phyloP scores from a whole-genome alignment of 2,888 invertebrate species.

The Cactoblastis cactorum region DNA sequence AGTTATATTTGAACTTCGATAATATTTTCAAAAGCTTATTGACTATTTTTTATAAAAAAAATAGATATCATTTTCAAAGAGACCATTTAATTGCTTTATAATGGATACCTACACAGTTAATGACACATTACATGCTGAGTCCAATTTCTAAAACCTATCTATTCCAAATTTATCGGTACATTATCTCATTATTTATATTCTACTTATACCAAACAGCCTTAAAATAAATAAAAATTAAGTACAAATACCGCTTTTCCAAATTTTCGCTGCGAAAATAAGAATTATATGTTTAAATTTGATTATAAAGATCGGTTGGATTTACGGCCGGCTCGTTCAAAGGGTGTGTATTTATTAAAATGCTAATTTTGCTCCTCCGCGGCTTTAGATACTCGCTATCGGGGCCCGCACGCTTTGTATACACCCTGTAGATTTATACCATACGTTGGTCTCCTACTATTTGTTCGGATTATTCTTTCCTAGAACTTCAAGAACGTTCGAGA shows the following conservation, averaged over 20 bases:
- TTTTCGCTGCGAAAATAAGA: conserved; percentile 62
- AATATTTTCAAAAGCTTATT: too few relatives aligned
- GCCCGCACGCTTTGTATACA: conserved; percentile 74
- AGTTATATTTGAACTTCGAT: too few relatives aligned
- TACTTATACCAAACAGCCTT: background rate
- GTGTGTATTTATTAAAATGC: conserved; percentile 80
- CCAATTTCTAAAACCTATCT: too few relatives aligned
- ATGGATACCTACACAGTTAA: too few relatives aligned
- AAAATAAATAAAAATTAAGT: background rate
- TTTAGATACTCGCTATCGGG: conserved; percentile 74
- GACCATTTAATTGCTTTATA: too few relatives aligned
- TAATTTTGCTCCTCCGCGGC: conserved; percentile 70
- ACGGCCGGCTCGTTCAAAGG: conserved; percentile 73
- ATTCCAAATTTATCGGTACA: too few relatives aligned
- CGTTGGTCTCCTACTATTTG: conserved; percentile 42
- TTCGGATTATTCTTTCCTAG: too few relatives aligned
- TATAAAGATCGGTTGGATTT: conserved; percentile 75
- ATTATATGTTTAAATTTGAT: conserved; percentile 75
- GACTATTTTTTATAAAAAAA: too few relatives aligned
- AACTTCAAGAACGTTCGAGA: too few relatives aligned
- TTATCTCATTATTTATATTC: too few relatives aligned
- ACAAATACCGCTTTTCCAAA: conserved; percentile 36
- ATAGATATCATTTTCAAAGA: too few relatives aligned
- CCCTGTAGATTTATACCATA: conserved; percentile 75
- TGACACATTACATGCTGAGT: too few relatives aligned